These are phyloP conservation scores for Polyodon spathula DNA, from an alignment of 2,113 vertebrate species.

Conservation along the genomic window DNA sequence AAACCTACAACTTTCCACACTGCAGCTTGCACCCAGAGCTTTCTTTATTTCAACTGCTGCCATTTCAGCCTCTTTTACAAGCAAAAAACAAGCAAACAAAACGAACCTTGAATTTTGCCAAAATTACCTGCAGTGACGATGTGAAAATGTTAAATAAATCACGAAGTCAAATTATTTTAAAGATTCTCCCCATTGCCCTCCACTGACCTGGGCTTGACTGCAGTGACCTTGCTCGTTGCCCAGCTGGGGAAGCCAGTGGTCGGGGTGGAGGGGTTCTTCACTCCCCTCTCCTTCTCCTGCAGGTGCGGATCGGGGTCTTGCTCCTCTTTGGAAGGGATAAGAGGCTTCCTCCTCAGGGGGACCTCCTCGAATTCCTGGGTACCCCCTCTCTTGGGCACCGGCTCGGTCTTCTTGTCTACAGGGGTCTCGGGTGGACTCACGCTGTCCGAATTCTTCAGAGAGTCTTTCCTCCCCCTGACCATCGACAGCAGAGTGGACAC, in stretches of 20 bases:
- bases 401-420: neutral
- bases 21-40: too few relatives aligned
- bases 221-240: constrained; percentile 71
- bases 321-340: constrained; percentile 13
- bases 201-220: constrained; percentile 86
- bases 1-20: too few relatives aligned
- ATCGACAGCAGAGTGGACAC: constrained; percentile 51
- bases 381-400: constrained; percentile 15
- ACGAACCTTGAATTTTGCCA: too few relatives aligned
- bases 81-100: too few relatives aligned
- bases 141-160: too few relatives aligned
- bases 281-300: constrained; percentile 26
- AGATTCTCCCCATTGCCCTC: too few relatives aligned
- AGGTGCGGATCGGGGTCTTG: too few relatives aligned
- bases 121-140: too few relatives aligned
- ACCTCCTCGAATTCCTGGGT: constrained; percentile 24
- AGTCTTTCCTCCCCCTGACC: constrained; percentile 57
- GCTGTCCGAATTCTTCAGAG: constrained; percentile 33
- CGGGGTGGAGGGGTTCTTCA: constrained; percentile 24
- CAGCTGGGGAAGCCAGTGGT: constrained; percentile 38
- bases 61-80: too few relatives aligned
- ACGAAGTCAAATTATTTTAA: too few relatives aligned
- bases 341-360: constrained; percentile 15
- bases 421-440: constrained; percentile 21
- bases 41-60: too few relatives aligned